Percentiles rank a stretch among this genome's conserved stretches.
phyloP scores from a whole-genome alignment of 2,797 vertebrate species.

The Urocyon cinereoargenteus region DNA sequence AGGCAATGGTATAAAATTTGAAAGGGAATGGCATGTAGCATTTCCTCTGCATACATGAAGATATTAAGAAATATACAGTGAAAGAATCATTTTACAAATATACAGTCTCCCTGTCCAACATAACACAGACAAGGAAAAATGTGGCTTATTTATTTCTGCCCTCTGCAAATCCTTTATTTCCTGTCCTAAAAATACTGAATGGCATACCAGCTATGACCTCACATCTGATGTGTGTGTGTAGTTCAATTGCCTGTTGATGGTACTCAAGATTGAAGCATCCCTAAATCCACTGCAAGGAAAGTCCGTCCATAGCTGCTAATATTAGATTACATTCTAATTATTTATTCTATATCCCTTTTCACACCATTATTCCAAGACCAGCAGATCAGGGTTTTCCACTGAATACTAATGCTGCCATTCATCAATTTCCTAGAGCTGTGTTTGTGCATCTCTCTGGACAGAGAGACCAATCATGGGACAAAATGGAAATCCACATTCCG shows the following conservation, averaged over 20 bases:
- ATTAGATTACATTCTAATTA: slow-evolving; percentile 83
- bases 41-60: slow-evolving; percentile 59
- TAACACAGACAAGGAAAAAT: slow-evolving; percentile 57
- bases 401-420: slow-evolving; percentile 83
- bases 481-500: slow-evolving; percentile 74
- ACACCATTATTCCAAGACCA: slow-evolving; percentile 80
- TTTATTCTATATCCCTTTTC: slow-evolving; percentile 82
- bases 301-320: slow-evolving; percentile 76
- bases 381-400: slow-evolving; percentile 75
- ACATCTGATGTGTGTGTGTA: slow-evolving; percentile 57
- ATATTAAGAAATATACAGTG: slow-evolving; percentile 66
- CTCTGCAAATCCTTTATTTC: slow-evolving; percentile 75
- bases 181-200: slow-evolving; percentile 70
- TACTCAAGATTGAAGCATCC: slow-evolving; percentile 70
- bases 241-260: slow-evolving; percentile 66
- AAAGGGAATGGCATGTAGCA: background rate
- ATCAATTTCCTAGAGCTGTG: slow-evolving; percentile 79
- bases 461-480: slow-evolving; percentile 69
- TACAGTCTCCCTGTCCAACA: background rate
- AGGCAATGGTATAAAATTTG: slow-evolving; percentile 75
- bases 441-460: slow-evolving; percentile 11
- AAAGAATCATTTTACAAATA: slow-evolving; percentile 65
- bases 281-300: slow-evolving; percentile 76
- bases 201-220: slow-evolving; percentile 55
- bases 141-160: slow-evolving; percentile 70